Evolutionary conservation across 2,113 vertebrate species (phyloP).

Genomic region (Malurus elegans): DNA sequence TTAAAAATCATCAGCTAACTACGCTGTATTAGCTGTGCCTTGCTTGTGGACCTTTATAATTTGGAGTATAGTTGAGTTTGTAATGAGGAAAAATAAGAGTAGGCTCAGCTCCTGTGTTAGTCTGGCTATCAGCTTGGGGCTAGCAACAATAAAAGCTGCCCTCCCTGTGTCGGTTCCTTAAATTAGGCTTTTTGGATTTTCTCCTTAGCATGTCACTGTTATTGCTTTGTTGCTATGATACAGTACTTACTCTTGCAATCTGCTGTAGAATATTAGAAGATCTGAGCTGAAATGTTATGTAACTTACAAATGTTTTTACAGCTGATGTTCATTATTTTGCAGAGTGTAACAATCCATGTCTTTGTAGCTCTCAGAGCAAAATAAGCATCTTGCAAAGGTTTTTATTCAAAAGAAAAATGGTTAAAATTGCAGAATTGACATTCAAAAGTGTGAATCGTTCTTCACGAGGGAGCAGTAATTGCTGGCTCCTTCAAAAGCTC

Average conservation of each 20-base stretch:
- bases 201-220: conserved; percentile 64
- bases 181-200: conserved; percentile 72
- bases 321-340: conserved; percentile 37
- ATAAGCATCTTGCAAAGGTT: neutral
- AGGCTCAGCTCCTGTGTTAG: neutral
- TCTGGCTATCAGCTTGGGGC: neutral
- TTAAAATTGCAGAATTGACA: neutral
- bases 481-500: neutral
- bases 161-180: conserved; percentile 50
- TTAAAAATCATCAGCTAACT: neutral
- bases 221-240: conserved; percentile 75
- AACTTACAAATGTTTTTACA: conserved; percentile 59
- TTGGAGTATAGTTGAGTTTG: neutral
- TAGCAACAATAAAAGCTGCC: neutral
- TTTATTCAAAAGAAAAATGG: neutral
- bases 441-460: neutral
- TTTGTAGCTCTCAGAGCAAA: neutral
- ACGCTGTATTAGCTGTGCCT: neutral
- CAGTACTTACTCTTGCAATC: conserved; percentile 63
- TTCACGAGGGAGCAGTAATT: neutral
- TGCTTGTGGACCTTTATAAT: neutral
- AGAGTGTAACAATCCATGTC: neutral
- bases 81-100: neutral
- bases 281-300: conserved; percentile 46
- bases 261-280: conserved; percentile 56